A percentile compares a stretch with the other conserved stretches of the same genome.
Evolutionary conservation across 1,140 invertebrate species (phyloP).

Genomic region (Mylabris phalerata): DNA sequence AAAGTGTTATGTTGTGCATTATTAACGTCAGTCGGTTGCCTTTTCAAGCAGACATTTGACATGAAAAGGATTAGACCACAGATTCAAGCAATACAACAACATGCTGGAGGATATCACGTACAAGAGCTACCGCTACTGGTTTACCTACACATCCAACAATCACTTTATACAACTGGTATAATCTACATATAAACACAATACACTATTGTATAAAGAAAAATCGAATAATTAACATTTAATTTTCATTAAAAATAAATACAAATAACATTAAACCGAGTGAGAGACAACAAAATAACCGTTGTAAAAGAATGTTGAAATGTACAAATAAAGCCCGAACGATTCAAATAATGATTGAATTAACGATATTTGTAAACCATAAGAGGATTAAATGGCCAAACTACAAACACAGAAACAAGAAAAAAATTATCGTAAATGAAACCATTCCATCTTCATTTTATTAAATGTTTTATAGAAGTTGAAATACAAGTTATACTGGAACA

Average conservation of each 20-base stretch:
- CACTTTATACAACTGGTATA: neutral
- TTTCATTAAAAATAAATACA: too few relatives aligned
- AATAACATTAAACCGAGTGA: too few relatives aligned
- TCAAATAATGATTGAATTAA: slow-evolving; percentile 1
- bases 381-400: neutral
- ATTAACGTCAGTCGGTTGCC: neutral
- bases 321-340: neutral
- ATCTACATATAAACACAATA: too few relatives aligned
- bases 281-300: too few relatives aligned
- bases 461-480: slow-evolving; percentile 15
- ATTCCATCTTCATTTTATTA: slow-evolving; percentile 8
- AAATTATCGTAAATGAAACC: slow-evolving; percentile 13
- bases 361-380: neutral
- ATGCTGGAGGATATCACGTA: neutral
- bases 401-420: slow-evolving; percentile 10
- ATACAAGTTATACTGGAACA: slow-evolving; percentile 17
- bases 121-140: neutral
- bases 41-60: slow-evolving; percentile 1
- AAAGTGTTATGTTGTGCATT: neutral
- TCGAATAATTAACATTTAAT: too few relatives aligned
- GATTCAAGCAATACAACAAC: neutral
- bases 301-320: too few relatives aligned
- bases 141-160: neutral
- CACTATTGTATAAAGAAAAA: too few relatives aligned
- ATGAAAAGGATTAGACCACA: neutral